These are phyloP conservation scores for Bubo blakistoni DNA, from an alignment of 2,113 vertebrate species.

Conservation along the genomic window DNA sequence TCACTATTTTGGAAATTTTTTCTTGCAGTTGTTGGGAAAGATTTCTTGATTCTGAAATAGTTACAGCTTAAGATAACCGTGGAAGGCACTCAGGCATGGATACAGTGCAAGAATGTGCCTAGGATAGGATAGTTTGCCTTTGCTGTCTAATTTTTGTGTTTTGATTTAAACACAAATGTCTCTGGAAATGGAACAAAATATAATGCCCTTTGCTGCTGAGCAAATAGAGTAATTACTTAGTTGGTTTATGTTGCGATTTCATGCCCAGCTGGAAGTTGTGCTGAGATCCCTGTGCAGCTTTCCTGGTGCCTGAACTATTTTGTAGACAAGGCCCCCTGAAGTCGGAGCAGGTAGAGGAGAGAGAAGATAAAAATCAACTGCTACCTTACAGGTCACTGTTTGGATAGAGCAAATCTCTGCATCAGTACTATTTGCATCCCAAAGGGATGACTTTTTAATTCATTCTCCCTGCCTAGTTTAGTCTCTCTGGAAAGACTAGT, in stretches of 20 bases:
- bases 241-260: background rate
- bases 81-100: background rate
- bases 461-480: background rate
- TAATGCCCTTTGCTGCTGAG: background rate
- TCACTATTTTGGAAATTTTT: background rate
- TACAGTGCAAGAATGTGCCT: background rate
- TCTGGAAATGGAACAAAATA: background rate
- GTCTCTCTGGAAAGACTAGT: conserved; percentile 7
- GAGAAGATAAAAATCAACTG: background rate
- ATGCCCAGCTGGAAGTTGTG: background rate
- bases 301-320: background rate
- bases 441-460: background rate
- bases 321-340: background rate
- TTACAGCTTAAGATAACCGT: background rate
- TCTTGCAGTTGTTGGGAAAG: background rate
- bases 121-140: background rate
- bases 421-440: conserved; percentile 6
- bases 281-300: background rate
- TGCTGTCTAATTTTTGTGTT: background rate
- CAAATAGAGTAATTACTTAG: background rate
- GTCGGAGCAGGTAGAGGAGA: background rate
- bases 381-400: background rate
- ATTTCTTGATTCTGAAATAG: background rate
- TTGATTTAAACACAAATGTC: background rate
- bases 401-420: background rate